Base-by-base conservation (phyloP, 2,888 invertebrate species). In the Volucella bombylans region DNA sequence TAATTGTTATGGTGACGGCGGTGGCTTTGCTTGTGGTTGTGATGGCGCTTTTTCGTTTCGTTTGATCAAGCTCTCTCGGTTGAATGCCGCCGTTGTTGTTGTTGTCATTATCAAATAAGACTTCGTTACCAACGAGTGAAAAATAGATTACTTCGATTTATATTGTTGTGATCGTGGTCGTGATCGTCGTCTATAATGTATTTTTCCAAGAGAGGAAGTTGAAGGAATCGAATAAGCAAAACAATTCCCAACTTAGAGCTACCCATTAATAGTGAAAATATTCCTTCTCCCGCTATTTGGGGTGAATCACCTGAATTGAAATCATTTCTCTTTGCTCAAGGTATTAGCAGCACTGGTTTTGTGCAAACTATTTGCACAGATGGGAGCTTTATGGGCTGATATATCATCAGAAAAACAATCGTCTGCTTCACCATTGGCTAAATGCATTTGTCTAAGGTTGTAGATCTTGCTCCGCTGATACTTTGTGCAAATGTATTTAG, bases 281-380 rank as follows among this genome's bases (percentile, higher is more conserved):
- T 31, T 31, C 31, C 31, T 31, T 31, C 6, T 31, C 31, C 31
- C 31, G 15, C 14, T 38, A 14, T 15, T 18, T 52, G 50, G 14
- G 54, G 72, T 73, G 62, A 62, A 54, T 73, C 61, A 73, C 72
- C 64, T 73, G 62, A 18, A 39, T 47, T 62, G 38, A 38, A 15
- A 38, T n/a, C 23, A 39, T 38, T 54, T 54, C 47, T 54, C 38
- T 73, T 62, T 45, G 18, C 62, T 52, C 50, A 50, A 41, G 50
- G 41, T 31, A 43, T 71, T 59, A 15, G 31, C n/a, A 14, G 6
- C 31, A 31, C 6, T 31, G 4, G 18, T 18, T 12, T 55, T 54
- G 38, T 45, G 41, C 50, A 43, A 61, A 45, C 52, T 50, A 45
- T 31, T 72, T 71, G 61, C 50, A 52, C 23, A 45, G 43, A 15